Conservation (phyloP, 2,113 vertebrate species). For the Lichenostomus cassidix region DNA sequence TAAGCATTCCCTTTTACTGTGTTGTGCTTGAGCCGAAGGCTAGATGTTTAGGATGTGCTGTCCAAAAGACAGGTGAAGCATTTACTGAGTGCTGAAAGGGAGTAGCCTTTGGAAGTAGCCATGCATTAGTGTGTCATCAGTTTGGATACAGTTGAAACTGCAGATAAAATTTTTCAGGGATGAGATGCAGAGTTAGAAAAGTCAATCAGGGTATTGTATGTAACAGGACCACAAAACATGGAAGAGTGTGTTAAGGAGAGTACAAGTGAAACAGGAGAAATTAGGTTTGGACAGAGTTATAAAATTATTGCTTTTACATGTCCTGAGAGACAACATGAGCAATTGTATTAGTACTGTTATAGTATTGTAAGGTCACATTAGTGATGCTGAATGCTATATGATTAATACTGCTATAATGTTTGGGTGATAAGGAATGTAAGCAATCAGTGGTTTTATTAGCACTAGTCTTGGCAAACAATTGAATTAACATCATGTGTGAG, state of each 20-base stretch:
- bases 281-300: not conserved
- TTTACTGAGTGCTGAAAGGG: not conserved
- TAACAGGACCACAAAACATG: not conserved
- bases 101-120: not conserved
- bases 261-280: not conserved
- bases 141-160: not conserved
- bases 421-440: not conserved
- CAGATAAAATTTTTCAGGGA: not conserved
- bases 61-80: not conserved
- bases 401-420: not conserved
- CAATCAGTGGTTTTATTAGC: not conserved
- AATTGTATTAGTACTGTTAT: not conserved
- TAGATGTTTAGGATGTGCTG: not conserved
- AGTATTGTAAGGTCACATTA: not conserved
- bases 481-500: not conserved
- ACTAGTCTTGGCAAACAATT: not conserved
- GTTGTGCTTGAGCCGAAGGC: not conserved
- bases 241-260: not conserved
- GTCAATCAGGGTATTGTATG: not conserved
- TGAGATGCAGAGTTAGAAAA: not conserved
- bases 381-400: not conserved
- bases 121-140: not conserved
- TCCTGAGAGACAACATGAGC: not conserved
- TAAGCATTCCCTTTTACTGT: not conserved
- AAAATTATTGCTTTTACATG: not conserved